Conservation (phyloP, 2,113 vertebrate species). For the Equus przewalskii region DNA sequence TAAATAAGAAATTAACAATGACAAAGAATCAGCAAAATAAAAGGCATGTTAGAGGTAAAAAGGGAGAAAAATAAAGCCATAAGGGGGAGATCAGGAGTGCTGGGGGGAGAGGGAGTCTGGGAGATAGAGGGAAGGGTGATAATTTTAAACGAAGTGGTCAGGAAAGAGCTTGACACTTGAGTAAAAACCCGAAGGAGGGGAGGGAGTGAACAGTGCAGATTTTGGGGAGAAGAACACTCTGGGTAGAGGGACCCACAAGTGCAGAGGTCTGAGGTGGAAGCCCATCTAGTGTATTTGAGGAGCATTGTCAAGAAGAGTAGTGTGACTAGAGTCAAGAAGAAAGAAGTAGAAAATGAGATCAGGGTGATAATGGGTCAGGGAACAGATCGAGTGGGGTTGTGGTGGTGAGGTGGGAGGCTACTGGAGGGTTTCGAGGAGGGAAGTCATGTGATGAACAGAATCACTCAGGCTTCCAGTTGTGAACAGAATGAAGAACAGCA, state of each 20-base stretch:
- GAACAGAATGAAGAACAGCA: background rate
- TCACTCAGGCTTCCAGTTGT: too few species aligned
- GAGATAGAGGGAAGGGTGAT: background rate
- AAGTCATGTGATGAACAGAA: background rate
- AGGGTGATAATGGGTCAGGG: fast-evolving
- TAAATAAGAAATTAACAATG: background rate
- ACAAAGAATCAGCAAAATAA: background rate
- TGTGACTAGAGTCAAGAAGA: background rate
- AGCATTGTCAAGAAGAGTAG: fast-evolving
- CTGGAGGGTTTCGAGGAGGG: background rate
- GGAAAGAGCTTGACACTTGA: background rate
- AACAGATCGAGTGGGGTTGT: fast-evolving
- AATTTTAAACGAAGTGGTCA: background rate
- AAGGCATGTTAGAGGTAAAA: background rate
- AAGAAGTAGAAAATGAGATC: background rate
- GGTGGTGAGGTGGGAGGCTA: background rate
- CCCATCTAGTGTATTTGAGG: background rate
- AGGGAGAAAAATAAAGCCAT: background rate
- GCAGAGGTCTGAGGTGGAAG: background rate
- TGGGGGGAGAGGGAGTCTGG: too few species aligned
- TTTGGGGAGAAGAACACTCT: background rate
- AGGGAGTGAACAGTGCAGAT: background rate
- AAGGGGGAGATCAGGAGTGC: background rate
- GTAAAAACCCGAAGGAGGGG: background rate
- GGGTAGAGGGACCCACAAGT: background rate